These are phyloP conservation scores for Acanthis flammea DNA, from an alignment of 2,797 vertebrate species.

Conservation along the genomic window DNA sequence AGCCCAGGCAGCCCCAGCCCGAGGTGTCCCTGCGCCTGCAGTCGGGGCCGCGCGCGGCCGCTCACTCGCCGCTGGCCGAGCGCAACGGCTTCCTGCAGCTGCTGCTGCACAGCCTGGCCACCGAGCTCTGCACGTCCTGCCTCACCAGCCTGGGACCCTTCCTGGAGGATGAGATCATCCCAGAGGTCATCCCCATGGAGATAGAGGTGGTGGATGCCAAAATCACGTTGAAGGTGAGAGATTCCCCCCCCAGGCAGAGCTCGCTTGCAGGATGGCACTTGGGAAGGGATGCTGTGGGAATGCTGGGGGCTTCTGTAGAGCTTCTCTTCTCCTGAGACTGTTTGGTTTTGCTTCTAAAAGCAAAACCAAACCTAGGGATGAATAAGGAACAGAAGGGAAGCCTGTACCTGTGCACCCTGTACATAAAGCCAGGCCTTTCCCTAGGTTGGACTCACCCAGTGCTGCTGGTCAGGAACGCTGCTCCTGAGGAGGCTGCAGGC, in stretches of 20 bases:
- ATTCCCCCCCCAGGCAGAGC: neutral
- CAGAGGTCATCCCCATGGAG: constrained; percentile 86
- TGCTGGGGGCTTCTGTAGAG: neutral
- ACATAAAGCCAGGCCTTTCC: neutral
- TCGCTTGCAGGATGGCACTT: neutral
- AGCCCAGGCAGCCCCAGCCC: constrained; percentile 53
- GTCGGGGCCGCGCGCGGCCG: constrained; percentile 78
- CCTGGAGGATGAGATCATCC: constrained; percentile 89
- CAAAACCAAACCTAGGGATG: neutral
- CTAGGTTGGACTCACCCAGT: neutral
- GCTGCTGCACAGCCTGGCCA: constrained; percentile 75
- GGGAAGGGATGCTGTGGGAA: neutral
- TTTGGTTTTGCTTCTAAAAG: neutral
- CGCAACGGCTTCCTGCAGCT: constrained; percentile 83
- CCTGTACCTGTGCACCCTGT: neutral
- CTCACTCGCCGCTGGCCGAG: constrained; percentile 77
- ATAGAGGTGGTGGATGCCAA: constrained; percentile 83
- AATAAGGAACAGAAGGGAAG: fast-evolving
- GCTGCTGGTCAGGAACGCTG: fast-evolving
- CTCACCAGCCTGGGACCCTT: constrained; percentile 88
- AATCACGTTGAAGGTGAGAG: constrained; percentile 85
- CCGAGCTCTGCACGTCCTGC: constrained; percentile 85
- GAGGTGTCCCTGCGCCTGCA: constrained; percentile 80
- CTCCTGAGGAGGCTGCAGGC: neutral
- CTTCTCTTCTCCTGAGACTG: neutral